These are phyloP conservation scores for Campylorhamphus procurvoides DNA, from an alignment of 2,113 vertebrate genomes.

Conservation along the genomic window DNA sequence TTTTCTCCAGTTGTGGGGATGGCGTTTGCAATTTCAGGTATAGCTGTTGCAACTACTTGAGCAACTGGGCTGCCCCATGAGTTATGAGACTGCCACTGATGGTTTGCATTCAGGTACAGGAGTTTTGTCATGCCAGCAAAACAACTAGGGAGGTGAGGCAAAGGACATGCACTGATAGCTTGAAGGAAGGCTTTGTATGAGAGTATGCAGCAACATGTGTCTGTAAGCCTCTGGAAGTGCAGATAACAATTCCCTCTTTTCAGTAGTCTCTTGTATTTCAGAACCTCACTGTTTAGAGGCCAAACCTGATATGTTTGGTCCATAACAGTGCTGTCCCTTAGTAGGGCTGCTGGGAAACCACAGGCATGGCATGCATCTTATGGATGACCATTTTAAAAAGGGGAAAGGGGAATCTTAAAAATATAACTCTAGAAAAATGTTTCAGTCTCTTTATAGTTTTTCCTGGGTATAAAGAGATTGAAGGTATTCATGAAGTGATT, in stretches of 20 bases:
- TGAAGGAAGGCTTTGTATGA: not conserved
- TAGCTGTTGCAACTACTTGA: not conserved
- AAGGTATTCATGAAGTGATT: conserved; percentile 6
- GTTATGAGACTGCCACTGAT: not conserved
- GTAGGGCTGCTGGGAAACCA: not conserved
- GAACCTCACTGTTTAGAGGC: not conserved
- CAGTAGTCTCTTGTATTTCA: not conserved
- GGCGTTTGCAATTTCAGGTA: not conserved
- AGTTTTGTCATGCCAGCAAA: not conserved
- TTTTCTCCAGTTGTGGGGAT: not conserved
- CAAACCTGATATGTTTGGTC: not conserved
- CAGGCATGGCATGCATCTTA: not conserved
- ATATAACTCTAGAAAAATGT: not conserved
- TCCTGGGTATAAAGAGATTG: not conserved
- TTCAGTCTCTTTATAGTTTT: not conserved
- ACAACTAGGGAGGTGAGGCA: not conserved
- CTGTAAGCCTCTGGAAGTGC: not conserved
- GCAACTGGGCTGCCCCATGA: not conserved
- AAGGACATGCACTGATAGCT: not conserved
- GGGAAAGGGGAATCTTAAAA: not conserved
- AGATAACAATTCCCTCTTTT: not conserved
- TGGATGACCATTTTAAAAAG: not conserved
- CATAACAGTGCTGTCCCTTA: not conserved
- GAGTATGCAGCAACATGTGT: not conserved
- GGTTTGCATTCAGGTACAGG: not conserved